phyloP scores from a whole-genome alignment of 2,888 invertebrate species.

The Lasioglossum oenotherae region DNA sequence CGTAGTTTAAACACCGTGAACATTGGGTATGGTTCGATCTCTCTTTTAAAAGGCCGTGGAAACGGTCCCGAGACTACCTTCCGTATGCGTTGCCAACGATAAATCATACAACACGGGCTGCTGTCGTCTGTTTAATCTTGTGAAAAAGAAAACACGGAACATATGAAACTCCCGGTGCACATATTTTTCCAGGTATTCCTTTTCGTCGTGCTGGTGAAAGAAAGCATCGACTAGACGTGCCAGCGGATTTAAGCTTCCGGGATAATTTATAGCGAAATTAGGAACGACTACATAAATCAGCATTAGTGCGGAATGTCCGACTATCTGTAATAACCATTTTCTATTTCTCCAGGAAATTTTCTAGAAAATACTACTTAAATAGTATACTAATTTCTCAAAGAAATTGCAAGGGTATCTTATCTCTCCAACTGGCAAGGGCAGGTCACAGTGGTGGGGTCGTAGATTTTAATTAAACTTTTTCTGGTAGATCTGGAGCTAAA shows the following conservation, averaged over 20 bases:
- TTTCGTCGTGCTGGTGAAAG: not conserved
- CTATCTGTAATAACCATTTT: not conserved
- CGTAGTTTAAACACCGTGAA: slow-evolving; percentile 59
- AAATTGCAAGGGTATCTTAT: not conserved
- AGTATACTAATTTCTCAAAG: not conserved
- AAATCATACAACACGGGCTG: not conserved
- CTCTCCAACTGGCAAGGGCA: too few relatives aligned
- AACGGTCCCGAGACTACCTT: slow-evolving; percentile 28
- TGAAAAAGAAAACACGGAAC: not conserved
- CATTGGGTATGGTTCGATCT: slow-evolving; percentile 55
- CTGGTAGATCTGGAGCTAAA: too few relatives aligned
- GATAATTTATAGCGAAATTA: slow-evolving; percentile 1
- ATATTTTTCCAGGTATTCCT: not conserved
- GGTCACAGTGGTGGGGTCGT: too few relatives aligned
- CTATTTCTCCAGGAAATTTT: not conserved
- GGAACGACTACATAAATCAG: not conserved
- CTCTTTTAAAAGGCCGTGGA: slow-evolving; percentile 49
- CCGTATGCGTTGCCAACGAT: slow-evolving; percentile 3
- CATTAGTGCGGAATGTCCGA: not conserved
- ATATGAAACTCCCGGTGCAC: not conserved
- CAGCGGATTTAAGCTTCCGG: not conserved
- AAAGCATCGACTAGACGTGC: not conserved
- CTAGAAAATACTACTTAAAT: not conserved
- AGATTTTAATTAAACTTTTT: too few relatives aligned
- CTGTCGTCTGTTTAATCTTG: slow-evolving; percentile 13